Conservation (phyloP, 2,113 vertebrate species). For the Hemiscyllium ocellatum region DNA sequence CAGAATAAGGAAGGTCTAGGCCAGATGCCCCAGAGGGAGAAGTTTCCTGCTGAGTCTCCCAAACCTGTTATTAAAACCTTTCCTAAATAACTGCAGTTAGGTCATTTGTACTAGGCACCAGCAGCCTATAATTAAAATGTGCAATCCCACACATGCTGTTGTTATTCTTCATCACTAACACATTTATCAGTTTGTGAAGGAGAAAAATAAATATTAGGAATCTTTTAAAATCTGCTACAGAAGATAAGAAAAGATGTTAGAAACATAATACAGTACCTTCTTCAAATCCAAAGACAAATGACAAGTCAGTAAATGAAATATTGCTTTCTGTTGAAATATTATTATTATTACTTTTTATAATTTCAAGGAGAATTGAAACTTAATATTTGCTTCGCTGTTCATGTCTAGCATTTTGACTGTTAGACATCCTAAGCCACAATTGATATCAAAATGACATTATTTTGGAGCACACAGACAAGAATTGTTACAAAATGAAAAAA, state of each 20-base stretch:
- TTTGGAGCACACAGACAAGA: background rate
- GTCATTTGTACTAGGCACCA: constrained; percentile 65
- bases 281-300: background rate
- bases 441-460: background rate
- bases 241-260: background rate
- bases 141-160: constrained; percentile 49
- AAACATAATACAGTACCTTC: background rate
- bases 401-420: background rate
- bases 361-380: constrained; percentile 69
- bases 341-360: background rate
- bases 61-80: constrained; percentile 70
- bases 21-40: constrained; percentile 62
- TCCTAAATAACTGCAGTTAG: constrained; percentile 66
- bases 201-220: background rate
- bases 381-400: constrained; percentile 56
- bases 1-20: constrained; percentile 60
- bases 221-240: background rate
- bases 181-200: background rate
- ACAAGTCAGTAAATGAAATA: background rate
- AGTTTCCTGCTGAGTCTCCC: constrained; percentile 55
- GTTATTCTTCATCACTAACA: constrained; percentile 39
- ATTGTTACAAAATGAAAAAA: background rate
- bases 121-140: constrained; percentile 48
- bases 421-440: background rate
- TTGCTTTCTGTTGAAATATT: background rate